These are phyloP conservation scores for Lepidotrigona ventralis DNA, from an alignment of 1,140 invertebrate genomes.

Conservation along the genomic window DNA sequence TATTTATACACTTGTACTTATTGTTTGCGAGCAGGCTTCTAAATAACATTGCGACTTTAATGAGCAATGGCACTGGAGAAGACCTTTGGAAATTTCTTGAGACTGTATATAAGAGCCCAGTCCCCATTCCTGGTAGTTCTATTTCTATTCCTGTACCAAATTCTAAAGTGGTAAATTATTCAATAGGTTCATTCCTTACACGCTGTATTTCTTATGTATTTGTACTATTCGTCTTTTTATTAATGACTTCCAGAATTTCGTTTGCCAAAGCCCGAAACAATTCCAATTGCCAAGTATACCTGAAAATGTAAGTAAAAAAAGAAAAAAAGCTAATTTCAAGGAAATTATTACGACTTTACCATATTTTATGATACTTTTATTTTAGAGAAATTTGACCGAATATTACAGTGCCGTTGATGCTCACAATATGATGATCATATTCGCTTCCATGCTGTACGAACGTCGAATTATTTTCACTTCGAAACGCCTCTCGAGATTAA, in stretches of 20 bases:
- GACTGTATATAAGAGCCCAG: slow-evolving; percentile 83
- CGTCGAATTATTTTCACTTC: slow-evolving; percentile 95
- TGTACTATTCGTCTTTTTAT: slow-evolving; percentile 36
- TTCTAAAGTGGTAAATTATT: slow-evolving; percentile 71
- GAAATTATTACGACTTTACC: slow-evolving; percentile 2
- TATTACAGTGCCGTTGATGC: slow-evolving; percentile 96
- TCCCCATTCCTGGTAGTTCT: slow-evolving; percentile 79
- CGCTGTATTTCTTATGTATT: background rate
- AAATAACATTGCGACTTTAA: slow-evolving; percentile 83
- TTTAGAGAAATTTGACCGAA: slow-evolving; percentile 95
- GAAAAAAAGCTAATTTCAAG: slow-evolving; percentile 71
- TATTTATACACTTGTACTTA: slow-evolving; percentile 2
- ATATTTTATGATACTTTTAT: slow-evolving; percentile 31
- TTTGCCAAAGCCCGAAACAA: slow-evolving; percentile 88
- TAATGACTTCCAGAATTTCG: slow-evolving; percentile 84
- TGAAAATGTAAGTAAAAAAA: slow-evolving; percentile 90
- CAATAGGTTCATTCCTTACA: background rate
- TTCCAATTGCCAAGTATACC: slow-evolving; percentile 94
- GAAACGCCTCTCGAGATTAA: slow-evolving; percentile 90
- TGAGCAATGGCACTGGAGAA: slow-evolving; percentile 78
- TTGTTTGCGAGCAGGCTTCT: slow-evolving; percentile 76
- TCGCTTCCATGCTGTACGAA: slow-evolving; percentile 96
- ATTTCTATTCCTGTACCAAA: slow-evolving; percentile 75
- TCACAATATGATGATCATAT: slow-evolving; percentile 95
- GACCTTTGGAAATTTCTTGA: slow-evolving; percentile 84